Conservation (phyloP, 2,888 invertebrate species). For the Papilio demoleus region DNA sequence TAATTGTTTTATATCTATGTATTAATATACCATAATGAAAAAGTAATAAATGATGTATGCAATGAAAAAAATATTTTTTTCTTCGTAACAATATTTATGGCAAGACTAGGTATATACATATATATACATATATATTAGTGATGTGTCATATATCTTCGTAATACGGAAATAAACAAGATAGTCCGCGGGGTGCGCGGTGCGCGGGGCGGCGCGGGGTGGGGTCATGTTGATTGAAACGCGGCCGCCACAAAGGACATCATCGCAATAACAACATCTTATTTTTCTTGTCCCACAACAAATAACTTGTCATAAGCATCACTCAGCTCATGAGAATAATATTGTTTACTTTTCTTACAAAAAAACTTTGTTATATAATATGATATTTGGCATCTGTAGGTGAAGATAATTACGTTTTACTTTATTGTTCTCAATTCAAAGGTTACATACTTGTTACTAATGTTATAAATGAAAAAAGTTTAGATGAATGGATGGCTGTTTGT, state of each 20-base stretch:
- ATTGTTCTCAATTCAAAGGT: too few species aligned
- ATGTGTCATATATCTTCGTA: neutral
- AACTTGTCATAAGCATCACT: conserved; percentile 6
- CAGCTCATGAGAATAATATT: neutral
- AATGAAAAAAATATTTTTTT: too few species aligned
- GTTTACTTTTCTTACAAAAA: neutral
- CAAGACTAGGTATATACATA: too few species aligned
- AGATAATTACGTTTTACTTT: too few species aligned
- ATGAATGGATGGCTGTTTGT: too few species aligned
- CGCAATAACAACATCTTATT: conserved; percentile 8
- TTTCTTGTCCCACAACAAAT: conserved; percentile 7
- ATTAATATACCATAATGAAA: too few species aligned
- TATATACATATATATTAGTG: neutral
- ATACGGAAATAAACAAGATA: neutral
- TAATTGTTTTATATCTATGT: too few species aligned
- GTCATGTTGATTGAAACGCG: conserved; percentile 9
- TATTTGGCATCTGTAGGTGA: too few species aligned
- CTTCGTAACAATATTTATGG: too few species aligned
- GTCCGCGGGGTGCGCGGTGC: neutral
- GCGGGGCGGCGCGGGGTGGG: neutral
- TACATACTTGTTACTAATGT: too few species aligned
- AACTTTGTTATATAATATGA: conserved; percentile 7
- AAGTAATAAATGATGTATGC: too few species aligned
- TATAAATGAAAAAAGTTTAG: too few species aligned
- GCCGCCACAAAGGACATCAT: conserved; percentile 6